Conservation (phyloP, 30 jellyfish, hydroid and myxozoan species). For the Nemopilema nomurai region DNA sequence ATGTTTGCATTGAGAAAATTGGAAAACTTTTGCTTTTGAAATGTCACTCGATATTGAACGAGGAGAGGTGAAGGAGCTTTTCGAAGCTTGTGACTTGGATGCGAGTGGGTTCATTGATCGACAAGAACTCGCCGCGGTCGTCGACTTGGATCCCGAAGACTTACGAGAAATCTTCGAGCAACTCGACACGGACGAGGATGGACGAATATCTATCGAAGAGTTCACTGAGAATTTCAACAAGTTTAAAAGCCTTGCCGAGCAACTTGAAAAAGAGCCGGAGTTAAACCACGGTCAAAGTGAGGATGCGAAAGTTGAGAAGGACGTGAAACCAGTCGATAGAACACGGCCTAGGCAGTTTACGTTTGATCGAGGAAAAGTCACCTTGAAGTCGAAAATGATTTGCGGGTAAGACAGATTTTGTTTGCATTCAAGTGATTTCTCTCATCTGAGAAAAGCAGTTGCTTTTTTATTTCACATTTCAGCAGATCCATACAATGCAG, state of each 20-base stretch:
- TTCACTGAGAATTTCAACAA: constrained; percentile 78
- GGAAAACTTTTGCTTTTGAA: background rate
- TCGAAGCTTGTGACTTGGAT: constrained; percentile 86
- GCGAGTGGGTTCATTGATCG: constrained; percentile 96
- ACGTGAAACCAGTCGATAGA: constrained; percentile 1
- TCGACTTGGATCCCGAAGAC: constrained; percentile 85
- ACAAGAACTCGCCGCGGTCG: constrained; percentile 96
- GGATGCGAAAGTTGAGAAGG: background rate
- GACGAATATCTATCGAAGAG: constrained; percentile 86
- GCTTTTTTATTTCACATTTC: background rate
- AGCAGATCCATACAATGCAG: background rate
- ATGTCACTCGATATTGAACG: constrained; percentile 64
- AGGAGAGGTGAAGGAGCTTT: constrained; percentile 73
- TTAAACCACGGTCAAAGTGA: background rate
- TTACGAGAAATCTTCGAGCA: constrained; percentile 68
- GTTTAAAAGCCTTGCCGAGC: constrained; percentile 52
- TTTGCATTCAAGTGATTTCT: background rate
- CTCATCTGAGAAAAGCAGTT: background rate
- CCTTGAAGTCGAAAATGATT: constrained; percentile 36
- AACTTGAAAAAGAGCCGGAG: constrained; percentile 37
- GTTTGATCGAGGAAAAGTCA: constrained; percentile 59
- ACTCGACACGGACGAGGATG: constrained; percentile 91
- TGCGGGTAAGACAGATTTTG: constrained; percentile 32
- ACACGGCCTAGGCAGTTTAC: constrained; percentile 63
- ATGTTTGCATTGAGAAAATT: constrained; percentile 9